Evolutionary conservation across 2,797 vertebrate species (phyloP).

Genomic region (Discoglossus pictus): DNA sequence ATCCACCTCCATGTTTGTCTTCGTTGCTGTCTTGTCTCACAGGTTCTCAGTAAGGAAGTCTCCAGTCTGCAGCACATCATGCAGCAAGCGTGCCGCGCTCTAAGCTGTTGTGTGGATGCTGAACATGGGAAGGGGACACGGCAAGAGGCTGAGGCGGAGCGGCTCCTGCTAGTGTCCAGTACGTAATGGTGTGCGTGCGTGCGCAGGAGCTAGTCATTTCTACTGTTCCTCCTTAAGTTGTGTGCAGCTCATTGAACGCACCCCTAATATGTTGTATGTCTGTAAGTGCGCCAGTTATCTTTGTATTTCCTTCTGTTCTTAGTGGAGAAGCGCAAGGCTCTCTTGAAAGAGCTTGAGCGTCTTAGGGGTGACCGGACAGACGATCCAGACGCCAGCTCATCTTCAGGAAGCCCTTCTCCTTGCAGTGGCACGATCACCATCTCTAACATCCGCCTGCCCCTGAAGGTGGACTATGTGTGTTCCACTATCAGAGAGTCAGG

Average conservation of each 20-base stretch:
- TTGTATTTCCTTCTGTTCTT: background rate
- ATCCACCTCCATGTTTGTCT: no score
- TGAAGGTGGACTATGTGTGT: constrained; percentile 80
- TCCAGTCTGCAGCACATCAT: constrained; percentile 72
- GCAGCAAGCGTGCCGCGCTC: constrained; percentile 75
- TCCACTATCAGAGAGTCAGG: constrained; percentile 67
- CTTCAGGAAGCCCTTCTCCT: constrained; percentile 54
- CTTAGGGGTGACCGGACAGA: constrained; percentile 57
- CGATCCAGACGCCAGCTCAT: constrained; percentile 16
- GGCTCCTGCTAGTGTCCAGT: constrained; percentile 78
- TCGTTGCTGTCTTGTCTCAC: background rate
- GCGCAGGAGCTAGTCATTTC: background rate
- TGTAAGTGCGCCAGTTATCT: no score
- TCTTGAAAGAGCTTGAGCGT: constrained; percentile 67
- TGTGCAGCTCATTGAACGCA: no score
- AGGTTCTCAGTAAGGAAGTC: constrained; percentile 73
- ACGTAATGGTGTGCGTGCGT: constrained; percentile 33
- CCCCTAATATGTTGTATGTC: no score
- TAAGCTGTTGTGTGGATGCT: constrained; percentile 79
- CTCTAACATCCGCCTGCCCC: constrained; percentile 74
- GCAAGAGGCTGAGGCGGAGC: constrained; percentile 81
- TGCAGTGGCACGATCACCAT: constrained; percentile 74
- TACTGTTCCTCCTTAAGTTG: no score
- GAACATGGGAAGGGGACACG: constrained; percentile 75
- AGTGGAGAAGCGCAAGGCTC: constrained; percentile 74